Percentiles rank a stretch among this genome's conserved stretches.
phyloP scores from a whole-genome alignment of 1,140 invertebrate species.

The Oryctes rhinoceros region DNA sequence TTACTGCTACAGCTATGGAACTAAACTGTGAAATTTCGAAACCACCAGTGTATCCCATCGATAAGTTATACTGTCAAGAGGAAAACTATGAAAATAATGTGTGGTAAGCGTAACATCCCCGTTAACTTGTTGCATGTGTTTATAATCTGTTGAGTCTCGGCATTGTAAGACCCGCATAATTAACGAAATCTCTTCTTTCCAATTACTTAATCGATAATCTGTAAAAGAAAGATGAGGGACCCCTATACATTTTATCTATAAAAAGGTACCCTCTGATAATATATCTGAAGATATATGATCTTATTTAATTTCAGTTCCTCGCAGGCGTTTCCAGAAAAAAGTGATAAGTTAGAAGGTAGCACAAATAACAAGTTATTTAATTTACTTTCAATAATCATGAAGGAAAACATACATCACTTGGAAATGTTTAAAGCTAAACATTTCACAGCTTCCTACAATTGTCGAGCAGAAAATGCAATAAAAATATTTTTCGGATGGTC shows the following conservation, averaged over 20 bases:
- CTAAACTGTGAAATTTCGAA: neutral
- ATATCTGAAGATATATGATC: neutral
- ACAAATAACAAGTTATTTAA: neutral
- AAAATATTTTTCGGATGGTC: conserved; percentile 38
- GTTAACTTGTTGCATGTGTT: conserved; percentile 29
- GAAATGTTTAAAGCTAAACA: conserved; percentile 33
- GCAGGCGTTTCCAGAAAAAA: neutral
- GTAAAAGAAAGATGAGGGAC: neutral
- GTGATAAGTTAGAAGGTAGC: neutral
- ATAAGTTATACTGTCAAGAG: neutral
- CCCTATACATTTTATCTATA: neutral
- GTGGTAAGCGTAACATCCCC: neutral
- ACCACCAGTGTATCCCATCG: neutral
- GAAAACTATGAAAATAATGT: conserved; percentile 1
- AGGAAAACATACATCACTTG: conserved; percentile 24
- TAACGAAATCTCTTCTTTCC: neutral
- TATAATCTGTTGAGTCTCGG: neutral
- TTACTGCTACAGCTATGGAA: neutral
- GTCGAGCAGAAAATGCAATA: conserved; percentile 32
- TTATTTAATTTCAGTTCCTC: conserved; percentile 4
- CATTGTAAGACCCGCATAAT: neutral
- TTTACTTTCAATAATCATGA: conserved; percentile 14
- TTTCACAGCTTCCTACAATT: neutral
- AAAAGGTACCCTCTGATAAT: too few species aligned
- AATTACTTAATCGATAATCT: conserved; percentile 22